These are phyloP conservation scores for Platycercus adscitus DNA, from an alignment of 2,113 vertebrate species.

Conservation along the genomic window DNA sequence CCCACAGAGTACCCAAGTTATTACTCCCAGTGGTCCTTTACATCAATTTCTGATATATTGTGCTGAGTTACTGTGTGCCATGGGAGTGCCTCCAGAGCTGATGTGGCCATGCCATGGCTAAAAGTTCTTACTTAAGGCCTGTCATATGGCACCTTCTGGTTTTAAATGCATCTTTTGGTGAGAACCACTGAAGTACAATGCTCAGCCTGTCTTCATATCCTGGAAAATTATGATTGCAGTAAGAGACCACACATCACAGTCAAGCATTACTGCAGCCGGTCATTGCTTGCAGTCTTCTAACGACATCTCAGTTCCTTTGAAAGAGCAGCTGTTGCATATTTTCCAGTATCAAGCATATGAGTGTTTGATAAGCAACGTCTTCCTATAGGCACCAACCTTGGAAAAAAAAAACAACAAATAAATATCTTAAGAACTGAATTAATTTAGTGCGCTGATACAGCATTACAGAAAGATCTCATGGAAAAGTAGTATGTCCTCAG, in stretches of 20 bases:
- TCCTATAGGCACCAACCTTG: background rate
- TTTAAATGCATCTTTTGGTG: background rate
- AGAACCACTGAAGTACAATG: background rate
- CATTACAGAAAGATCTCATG: background rate
- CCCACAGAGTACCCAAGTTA: background rate
- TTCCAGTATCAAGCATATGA: background rate
- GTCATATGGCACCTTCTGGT: background rate
- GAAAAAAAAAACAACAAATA: background rate
- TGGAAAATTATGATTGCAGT: background rate
- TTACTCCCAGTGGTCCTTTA: background rate
- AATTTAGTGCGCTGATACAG: background rate
- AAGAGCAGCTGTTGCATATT: background rate
- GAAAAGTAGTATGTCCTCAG: background rate
- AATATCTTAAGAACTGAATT: background rate
- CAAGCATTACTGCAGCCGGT: background rate
- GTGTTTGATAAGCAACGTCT: background rate
- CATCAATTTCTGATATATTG: background rate
- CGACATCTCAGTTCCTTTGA: background rate
- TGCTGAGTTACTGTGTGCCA: background rate
- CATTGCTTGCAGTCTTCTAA: background rate
- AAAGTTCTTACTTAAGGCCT: background rate
- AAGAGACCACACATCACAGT: background rate
- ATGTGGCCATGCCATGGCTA: fast-evolving
- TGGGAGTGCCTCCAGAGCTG: background rate
- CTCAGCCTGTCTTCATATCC: background rate